Evolutionary conservation across 2,113 vertebrate species (phyloP), one percentile per base, ranked within the genome.

Genomic region (Setophaga kirtlandii): DNA sequence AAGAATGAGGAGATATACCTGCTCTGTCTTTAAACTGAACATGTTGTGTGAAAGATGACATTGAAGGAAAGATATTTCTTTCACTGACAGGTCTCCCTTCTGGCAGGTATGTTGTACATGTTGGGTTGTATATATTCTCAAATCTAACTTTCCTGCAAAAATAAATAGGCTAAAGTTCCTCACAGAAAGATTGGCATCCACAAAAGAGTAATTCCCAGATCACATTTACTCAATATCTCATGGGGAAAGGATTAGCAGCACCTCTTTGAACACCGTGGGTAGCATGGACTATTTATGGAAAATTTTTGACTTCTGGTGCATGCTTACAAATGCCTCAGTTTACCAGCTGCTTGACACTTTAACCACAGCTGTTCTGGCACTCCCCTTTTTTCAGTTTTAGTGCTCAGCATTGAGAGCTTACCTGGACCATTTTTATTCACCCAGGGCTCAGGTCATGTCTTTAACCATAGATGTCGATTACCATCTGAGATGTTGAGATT

Each of bases 21-120:
- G 27, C 46, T 83, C 63, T 47, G 13, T 56, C 56, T 94, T 70
- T 78, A 55, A 93, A 53, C 15, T 28, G 25, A 63, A 44, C 12
- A 14, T 33, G 9, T 20, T 59, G 37, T 39, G 53, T 56, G 53
- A 56, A 21, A 33, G 31, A 33, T 21, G 3, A 13, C 33, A 14
- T 21, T 33, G 53, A 56, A 33, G 19, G 31, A 33, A 33, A 19
- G 20, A 21, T 56, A 5, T 71, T 79, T 55, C 31, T 76, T 53
- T 65, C 49, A 50, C 12, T 55, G 31, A 27, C 31, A 76, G 11
- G 10, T 71, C 41, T 91, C 41, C 27, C 44, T 78, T 1, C 5
- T 6, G 1, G 14, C 23, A 73, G 9, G 11, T 58, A 42, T 88
- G 46, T 62, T 79, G 19, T 12, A 41, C 19, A 19, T 0, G 0